These are phyloP conservation scores for Brenthis hecate DNA, from an alignment of 2,888 invertebrate species.

Conservation along the genomic window DNA sequence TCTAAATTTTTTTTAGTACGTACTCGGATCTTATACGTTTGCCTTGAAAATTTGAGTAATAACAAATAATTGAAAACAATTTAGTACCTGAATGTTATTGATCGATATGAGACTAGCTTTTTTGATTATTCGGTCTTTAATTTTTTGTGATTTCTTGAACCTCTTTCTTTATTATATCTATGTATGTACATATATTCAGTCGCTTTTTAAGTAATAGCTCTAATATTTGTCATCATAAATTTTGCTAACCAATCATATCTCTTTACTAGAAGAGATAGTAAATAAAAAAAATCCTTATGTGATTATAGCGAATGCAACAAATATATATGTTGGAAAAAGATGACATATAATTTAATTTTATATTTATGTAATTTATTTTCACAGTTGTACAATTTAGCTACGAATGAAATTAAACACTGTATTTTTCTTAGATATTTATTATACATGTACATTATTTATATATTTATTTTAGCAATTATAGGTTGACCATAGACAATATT, in stretches of 20 bases:
- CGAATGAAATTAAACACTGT: too few species aligned
- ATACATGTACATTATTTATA: too few species aligned
- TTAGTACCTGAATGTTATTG: not conserved
- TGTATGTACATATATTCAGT: not conserved
- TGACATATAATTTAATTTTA: too few species aligned
- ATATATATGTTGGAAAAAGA: not conserved
- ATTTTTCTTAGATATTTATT: too few species aligned
- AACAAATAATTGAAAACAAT: too few species aligned
- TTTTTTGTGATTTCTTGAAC: slow-evolving; percentile 1
- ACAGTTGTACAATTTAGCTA: too few species aligned
- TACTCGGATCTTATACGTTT: not conserved
- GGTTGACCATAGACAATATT: too few species aligned
- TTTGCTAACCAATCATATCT: slow-evolving; percentile 61
- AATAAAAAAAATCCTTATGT: not conserved
- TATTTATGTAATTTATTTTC: too few species aligned
- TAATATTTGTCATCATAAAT: slow-evolving; percentile 4
- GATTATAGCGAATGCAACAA: slow-evolving; percentile 7
- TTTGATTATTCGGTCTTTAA: slow-evolving; percentile 63
- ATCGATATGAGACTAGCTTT: slow-evolving; percentile 76
- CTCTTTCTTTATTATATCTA: not conserved
- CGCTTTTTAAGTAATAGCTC: not conserved
- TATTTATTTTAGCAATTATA: too few species aligned
- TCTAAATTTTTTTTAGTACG: slow-evolving; percentile 2
- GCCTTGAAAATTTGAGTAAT: too few species aligned
- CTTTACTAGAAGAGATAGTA: slow-evolving; percentile 64